phyloP scores from a whole-genome alignment of 2,888 invertebrate species.

The Tenthredo livida region DNA sequence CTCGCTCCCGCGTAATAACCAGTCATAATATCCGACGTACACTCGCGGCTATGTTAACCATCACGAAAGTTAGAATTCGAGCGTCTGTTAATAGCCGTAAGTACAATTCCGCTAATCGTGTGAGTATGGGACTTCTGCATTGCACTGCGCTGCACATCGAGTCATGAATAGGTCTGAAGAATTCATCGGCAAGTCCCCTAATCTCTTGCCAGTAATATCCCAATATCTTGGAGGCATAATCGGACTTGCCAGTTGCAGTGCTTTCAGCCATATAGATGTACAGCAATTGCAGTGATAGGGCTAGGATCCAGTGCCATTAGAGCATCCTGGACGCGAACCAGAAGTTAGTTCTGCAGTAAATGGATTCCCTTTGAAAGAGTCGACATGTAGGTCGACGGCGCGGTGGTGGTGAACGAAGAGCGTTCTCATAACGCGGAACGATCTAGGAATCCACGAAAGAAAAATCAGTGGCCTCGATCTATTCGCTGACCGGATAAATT shows the following conservation, averaged over 20 bases:
- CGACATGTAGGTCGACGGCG: slow-evolving; percentile 52
- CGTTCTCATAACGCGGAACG: slow-evolving; percentile 68
- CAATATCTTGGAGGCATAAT: slow-evolving; percentile 62
- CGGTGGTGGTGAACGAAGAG: slow-evolving; percentile 55
- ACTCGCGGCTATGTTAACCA: neutral
- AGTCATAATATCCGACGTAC: slow-evolving; percentile 20
- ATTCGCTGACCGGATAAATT: slow-evolving; percentile 6
- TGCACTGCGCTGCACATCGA: slow-evolving; percentile 45
- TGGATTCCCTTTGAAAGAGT: slow-evolving; percentile 54
- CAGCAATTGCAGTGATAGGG: slow-evolving; percentile 67
- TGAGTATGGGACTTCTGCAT: neutral
- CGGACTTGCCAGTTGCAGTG: slow-evolving; percentile 43
- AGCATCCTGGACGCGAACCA: slow-evolving; percentile 60
- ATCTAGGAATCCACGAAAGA: slow-evolving; percentile 26
- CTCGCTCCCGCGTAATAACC: slow-evolving; percentile 15
- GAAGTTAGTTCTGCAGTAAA: slow-evolving; percentile 51
- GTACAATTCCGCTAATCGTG: neutral
- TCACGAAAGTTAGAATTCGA: neutral
- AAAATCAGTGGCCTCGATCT: slow-evolving; percentile 53
- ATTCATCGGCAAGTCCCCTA: slow-evolving; percentile 68
- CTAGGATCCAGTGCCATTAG: slow-evolving; percentile 40
- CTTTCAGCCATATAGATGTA: neutral
- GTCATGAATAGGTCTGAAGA: slow-evolving; percentile 66
- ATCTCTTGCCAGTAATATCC: slow-evolving; percentile 69
- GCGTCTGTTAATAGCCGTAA: slow-evolving; percentile 28